Evolutionary conservation across 2,888 invertebrate species (phyloP).

Genomic region (Podabrus alpinus): DNA sequence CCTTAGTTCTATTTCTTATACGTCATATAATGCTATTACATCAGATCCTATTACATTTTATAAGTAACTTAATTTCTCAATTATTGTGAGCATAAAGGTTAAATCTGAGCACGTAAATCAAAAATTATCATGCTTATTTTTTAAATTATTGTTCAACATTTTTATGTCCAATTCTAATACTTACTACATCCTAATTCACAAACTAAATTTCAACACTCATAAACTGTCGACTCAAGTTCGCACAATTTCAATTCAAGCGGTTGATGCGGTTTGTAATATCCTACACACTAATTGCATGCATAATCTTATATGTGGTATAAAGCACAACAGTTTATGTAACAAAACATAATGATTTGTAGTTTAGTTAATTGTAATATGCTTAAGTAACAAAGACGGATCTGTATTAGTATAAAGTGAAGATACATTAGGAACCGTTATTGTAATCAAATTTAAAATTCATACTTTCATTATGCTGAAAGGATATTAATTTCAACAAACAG

Average conservation of each 20-base stretch:
- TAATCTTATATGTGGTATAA: not conserved
- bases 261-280: not conserved
- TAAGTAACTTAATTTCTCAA: constrained; percentile 5
- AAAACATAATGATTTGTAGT: not conserved
- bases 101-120: not conserved
- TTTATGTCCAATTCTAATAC: not conserved
- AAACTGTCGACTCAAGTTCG: not conserved
- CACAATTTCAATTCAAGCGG: not conserved
- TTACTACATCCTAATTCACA: not conserved
- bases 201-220: not conserved
- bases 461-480: not conserved
- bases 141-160: not conserved
- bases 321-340: not conserved
- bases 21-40: constrained; percentile 24
- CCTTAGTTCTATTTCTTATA: constrained; percentile 28
- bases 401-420: not conserved
- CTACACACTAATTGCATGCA: not conserved
- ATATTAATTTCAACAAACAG: not conserved
- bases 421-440: not conserved
- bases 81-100: not conserved
- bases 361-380: not conserved
- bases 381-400: not conserved
- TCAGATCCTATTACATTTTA: constrained; percentile 14
- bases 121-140: not conserved
- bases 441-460: not conserved